Conservation (phyloP, 2,113 vertebrate genomes). For the Chlamydotis undulata region DNA sequence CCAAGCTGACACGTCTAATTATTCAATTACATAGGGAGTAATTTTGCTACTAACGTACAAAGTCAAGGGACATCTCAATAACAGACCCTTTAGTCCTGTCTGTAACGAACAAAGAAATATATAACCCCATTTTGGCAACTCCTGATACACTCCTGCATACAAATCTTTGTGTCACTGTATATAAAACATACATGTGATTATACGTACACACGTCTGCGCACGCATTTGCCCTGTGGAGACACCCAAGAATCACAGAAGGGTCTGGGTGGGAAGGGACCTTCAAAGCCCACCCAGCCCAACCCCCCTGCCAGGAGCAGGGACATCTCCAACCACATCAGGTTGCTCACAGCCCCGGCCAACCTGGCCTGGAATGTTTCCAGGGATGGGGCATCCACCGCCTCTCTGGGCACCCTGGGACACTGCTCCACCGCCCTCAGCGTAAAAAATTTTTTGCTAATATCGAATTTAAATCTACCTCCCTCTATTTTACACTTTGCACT, state of each 20-base stretch:
- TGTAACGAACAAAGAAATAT: not conserved
- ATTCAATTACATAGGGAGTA: not conserved
- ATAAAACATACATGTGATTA: fast-evolving
- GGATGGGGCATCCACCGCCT: no score
- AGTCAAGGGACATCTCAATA: not conserved
- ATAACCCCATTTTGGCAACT: not conserved
- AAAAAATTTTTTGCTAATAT: no score
- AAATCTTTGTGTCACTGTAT: not conserved
- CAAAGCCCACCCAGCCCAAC: no score
- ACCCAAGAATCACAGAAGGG: not conserved
- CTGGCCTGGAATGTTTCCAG: no score
- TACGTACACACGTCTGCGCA: fast-evolving
- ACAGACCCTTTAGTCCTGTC: not conserved
- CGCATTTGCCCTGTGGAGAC: fast-evolving
- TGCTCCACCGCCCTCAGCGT: no score
- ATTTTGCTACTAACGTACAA: not conserved
- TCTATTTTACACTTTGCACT: not conserved
- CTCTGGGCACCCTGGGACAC: no score
- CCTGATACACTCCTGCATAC: not conserved
- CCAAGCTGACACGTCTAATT: not conserved
- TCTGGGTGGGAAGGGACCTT: no score
- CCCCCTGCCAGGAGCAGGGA: no score
- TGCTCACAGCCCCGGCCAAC: no score
- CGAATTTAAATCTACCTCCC: no score
- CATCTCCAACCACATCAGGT: no score